phyloP scores from a whole-genome alignment of 2,888 invertebrate genomes.

The Brenthis daphne region DNA sequence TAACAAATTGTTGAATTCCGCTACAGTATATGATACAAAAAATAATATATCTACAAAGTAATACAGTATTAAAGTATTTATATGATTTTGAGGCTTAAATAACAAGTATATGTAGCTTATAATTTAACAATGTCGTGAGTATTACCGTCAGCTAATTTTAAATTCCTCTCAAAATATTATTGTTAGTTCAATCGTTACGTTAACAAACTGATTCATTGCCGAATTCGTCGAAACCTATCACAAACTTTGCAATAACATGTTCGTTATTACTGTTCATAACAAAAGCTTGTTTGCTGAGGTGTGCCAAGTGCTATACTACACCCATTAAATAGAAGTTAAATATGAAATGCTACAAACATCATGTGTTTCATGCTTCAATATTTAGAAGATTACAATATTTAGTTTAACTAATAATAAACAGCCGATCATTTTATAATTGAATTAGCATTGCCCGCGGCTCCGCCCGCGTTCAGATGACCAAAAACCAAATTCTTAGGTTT shows the following conservation, averaged over 20 bases:
- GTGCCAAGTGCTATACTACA: slow-evolving; percentile 34
- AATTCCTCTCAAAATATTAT: slow-evolving; percentile 5
- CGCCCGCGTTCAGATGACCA: too few species aligned
- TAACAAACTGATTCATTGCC: slow-evolving; percentile 31
- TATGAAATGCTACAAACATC: slow-evolving; percentile 6
- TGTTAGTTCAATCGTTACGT: slow-evolving; percentile 1
- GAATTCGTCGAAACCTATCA: slow-evolving; percentile 34
- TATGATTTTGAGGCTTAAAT: too few species aligned
- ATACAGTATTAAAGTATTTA: too few species aligned
- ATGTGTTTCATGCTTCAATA: not conserved
- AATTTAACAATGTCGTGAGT: not conserved
- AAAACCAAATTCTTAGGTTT: too few species aligned
- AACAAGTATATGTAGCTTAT: too few species aligned
- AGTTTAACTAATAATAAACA: too few species aligned
- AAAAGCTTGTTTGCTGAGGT: slow-evolving; percentile 31
- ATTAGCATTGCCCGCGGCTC: too few species aligned
- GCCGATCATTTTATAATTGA: too few species aligned
- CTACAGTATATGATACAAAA: not conserved
- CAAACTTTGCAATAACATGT: slow-evolving; percentile 31
- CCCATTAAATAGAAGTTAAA: slow-evolving; percentile 33
- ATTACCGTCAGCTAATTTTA: slow-evolving; percentile 3
- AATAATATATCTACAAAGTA: too few species aligned
- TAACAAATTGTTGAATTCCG: slow-evolving; percentile 20
- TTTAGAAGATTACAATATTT: too few species aligned
- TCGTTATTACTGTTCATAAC: slow-evolving; percentile 36